Base-by-base conservation (phyloP, 2,888 invertebrate species). In the Arctia plantaginis region DNA sequence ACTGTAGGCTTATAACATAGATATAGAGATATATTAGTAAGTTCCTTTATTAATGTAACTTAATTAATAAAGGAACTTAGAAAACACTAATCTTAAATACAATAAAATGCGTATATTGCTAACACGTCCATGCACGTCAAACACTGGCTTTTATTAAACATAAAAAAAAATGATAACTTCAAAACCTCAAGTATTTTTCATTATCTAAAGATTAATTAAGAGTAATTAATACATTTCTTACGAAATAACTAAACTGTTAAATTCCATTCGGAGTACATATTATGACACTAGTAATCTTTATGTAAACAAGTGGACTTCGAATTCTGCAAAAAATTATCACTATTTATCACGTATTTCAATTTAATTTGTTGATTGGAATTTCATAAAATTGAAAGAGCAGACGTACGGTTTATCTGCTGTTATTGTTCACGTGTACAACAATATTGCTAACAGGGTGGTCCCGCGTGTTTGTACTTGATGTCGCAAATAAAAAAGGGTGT, bases 381-480 rank as follows among this genome's bases (percentile, higher is more conserved):
- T 88, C 84, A 82, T 79, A 80, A 79, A 85, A 85, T 84, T 82
- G 83, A 85, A 81, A 82, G 77, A 82, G 74, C 87, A 86, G 80
- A 85, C 86, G 89, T 89, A 88, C 76, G 79, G 83, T 84, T 89
- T 93, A 93, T 93, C 92, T 86, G 80, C 59, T 27, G 91, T 90
- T 88, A 89, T 90, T 89, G 86, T 87, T 88, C 90, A 93, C 90
- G 79, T 88, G 87, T 83, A 85, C 62, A 71, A 84, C 87, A 85
- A 83, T 62, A 62, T 84, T 79, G 75, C 89, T 70, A 76, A 80
- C 80, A 90, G 90, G 90, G 90, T 90, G 90, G 90, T 89, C 90
- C 80, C 72, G 79, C 77, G 77, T 76, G 81, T 87, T 85, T 86
- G 67, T 86, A 83, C 77, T 80, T 83, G 69, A 84, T 85, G 85